These are phyloP conservation scores for Steinernema khuongi DNA, from an alignment of 1,140 invertebrate genomes.

Conservation along the genomic window DNA sequence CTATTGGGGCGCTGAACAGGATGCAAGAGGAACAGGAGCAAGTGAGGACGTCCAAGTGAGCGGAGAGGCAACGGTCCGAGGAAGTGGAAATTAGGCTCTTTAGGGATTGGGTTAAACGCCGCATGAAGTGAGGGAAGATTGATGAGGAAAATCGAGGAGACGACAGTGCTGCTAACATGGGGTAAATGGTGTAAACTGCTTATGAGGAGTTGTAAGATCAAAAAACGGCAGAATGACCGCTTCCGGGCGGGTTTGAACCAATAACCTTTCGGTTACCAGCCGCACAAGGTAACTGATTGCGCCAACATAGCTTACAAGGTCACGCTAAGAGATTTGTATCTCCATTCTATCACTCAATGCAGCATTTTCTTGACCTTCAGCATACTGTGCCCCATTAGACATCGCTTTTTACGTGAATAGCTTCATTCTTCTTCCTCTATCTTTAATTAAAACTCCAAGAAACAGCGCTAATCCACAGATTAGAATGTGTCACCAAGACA, in stretches of 20 bases:
- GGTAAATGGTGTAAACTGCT: not conserved
- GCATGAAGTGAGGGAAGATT: not conserved
- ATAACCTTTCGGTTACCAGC: not conserved
- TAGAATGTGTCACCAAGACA: not conserved
- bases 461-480: not conserved
- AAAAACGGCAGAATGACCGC: not conserved
- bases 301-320: not conserved
- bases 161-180: no score
- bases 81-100: slow-evolving; percentile 15
- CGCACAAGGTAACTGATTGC: not conserved
- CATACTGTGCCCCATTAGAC: no score
- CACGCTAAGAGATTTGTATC: no score
- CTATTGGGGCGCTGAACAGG: no score
- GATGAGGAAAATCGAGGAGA: not conserved
- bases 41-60: not conserved
- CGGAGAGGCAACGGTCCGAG: not conserved
- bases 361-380: no score
- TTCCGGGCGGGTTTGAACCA: not conserved
- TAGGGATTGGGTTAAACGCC: not conserved
- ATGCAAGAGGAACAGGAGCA: not conserved
- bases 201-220: not conserved
- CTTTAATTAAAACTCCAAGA: no score
- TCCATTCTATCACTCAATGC: no score
- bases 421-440: no score
- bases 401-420: no score